phyloP scores from a whole-genome alignment of 2,797 vertebrate genomes.

The Eulemur mongoz region DNA sequence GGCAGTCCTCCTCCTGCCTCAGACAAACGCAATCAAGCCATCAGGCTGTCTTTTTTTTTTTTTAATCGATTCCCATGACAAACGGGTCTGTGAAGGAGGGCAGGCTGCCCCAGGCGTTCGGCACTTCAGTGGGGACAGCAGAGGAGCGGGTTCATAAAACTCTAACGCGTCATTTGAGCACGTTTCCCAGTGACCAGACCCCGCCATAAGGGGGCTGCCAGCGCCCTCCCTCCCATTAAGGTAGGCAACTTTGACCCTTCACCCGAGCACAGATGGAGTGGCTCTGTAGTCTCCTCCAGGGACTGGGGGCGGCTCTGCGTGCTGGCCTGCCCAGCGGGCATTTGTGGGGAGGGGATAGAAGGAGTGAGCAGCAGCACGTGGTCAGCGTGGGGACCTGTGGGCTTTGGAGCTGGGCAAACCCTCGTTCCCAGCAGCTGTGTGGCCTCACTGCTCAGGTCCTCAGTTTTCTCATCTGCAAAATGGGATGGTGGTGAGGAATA shows the following conservation, averaged over 20 bases:
- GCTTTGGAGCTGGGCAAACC: background rate
- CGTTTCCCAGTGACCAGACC: constrained; percentile 41
- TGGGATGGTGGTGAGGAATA: background rate
- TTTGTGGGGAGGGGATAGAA: too few species aligned
- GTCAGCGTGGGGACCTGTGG: fast-evolving
- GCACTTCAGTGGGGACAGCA: constrained; percentile 14
- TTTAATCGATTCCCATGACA: constrained; percentile 62
- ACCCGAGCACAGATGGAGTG: background rate
- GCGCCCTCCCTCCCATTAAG: background rate
- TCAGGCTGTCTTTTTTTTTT: constrained; percentile 10
- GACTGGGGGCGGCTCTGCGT: background rate
- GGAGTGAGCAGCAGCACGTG: fast-evolving
- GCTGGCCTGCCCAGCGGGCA: background rate
- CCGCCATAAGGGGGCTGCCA: background rate
- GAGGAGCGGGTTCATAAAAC: constrained; percentile 59
- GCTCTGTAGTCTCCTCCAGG: background rate
- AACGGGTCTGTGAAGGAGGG: constrained; percentile 50
- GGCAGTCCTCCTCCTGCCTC: background rate
- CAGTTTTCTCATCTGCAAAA: background rate
- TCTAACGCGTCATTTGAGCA: background rate
- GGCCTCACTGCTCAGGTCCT: background rate
- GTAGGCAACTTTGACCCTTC: background rate
- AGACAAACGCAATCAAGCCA: constrained; percentile 57
- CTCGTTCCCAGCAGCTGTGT: background rate
- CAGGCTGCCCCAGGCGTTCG: constrained; percentile 49